A percentile compares a stretch with the other conserved stretches of the same genome.
Conservation (phyloP, 2,888 invertebrate species). For the Ecliptopera silaceata region DNA sequence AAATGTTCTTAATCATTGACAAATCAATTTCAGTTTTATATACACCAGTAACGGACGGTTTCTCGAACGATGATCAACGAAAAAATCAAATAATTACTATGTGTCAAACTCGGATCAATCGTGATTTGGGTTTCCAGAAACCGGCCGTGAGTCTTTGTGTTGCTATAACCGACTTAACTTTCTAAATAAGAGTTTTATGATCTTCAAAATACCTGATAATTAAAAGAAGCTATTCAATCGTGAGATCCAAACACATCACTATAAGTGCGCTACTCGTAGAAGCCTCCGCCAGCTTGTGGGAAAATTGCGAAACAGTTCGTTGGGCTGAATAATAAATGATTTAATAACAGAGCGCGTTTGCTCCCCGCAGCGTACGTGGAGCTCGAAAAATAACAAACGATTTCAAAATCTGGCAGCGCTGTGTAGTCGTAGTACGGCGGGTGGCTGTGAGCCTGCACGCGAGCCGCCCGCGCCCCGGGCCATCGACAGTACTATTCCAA, state of each 20-base stretch:
- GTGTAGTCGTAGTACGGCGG: conserved; percentile 44
- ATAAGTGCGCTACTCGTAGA: conserved; percentile 46
- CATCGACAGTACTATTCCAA: conserved; percentile 37
- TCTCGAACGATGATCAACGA: no score
- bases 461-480: conserved; percentile 52
- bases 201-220: conserved; percentile 37
- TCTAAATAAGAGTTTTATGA: background rate
- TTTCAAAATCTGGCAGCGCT: conserved; percentile 70
- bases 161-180: conserved; percentile 1
- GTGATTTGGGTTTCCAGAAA: no score
- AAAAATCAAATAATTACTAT: no score
- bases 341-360: conserved; percentile 81
- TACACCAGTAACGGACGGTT: no score
- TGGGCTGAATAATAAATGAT: conserved; percentile 82
- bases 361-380: conserved; percentile 69
- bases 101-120: no score
- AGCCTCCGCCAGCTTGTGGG: conserved; percentile 62
- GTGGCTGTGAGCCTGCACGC: conserved; percentile 44
- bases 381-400: conserved; percentile 78
- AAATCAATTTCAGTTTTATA: no score
- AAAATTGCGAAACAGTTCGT: conserved; percentile 80
- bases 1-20: no score
- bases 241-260: conserved; percentile 48
- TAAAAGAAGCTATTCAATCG: conserved; percentile 36
- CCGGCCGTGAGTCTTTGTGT: no score